Evolutionary conservation across 2,888 invertebrate species (phyloP), one percentile per base, ranked within the genome.

Genomic region (Hermaeophaga mercurialis): DNA sequence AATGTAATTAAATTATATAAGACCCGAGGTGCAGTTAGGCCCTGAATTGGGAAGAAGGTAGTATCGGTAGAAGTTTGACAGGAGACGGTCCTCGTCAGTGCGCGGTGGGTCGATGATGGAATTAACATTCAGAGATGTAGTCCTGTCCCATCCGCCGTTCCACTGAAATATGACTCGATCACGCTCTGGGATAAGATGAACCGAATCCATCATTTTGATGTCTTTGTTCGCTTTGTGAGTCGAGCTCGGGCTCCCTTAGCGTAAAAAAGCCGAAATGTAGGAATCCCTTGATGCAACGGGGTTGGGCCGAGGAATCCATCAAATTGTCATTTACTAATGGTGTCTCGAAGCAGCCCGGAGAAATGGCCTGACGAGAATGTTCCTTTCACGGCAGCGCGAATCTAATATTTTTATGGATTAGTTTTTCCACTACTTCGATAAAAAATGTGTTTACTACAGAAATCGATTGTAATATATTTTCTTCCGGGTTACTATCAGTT

Each of bases 131-230:
- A 76, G 74, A 75, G 75, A 72, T 73, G 75, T 73, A 72, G 71
- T 70, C 72, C 69, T 70, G 73, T 73, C 73, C 72, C 73, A 70
- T 72, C 71, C 75, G 70, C 69, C 68, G 59, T 63, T 60, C 70
- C 68, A 70, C 74, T 78, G 78, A 78, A 78, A 79, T 79, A 78
- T 78, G 76, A 76, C 77, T 78, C 78, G 78, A 78, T 78, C 78
- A 78, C 78, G 78, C 78, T 76, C 74, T 71, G 75, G 77, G 76
- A 77, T 75, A 77, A 78, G 78, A 79, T 78, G 79, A 78, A 78
- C 77, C 75, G 73, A 75, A 79, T 79, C 75, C 77, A 79, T 79
- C 78, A 79, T 79, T 75, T 77, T 79, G 78, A 78, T 79, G 78
- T 78, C 79, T 79, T 78, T 78, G 78, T 79, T 79, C 78, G 75